A percentile compares a stretch with the other conserved stretches of the same genome.
phyloP scores from a whole-genome alignment of 2,888 invertebrate genomes.

The Platycheirus rosarum region DNA sequence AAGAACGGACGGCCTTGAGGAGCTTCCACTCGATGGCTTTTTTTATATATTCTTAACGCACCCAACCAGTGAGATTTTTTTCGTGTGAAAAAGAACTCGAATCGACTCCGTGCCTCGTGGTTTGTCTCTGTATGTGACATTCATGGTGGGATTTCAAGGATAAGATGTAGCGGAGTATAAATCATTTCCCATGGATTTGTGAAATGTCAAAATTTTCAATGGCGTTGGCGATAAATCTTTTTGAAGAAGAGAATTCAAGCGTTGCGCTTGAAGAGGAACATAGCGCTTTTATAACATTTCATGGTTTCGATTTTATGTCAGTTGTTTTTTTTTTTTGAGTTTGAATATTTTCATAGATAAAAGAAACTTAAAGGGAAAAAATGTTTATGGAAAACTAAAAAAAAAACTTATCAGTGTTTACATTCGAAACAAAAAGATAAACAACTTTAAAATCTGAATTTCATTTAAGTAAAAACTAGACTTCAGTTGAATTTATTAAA shows the following conservation, averaged over 20 bases:
- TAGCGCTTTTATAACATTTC: not conserved
- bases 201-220: conserved; percentile 65
- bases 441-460: not conserved
- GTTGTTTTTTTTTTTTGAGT: not conserved
- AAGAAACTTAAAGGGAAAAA: not conserved
- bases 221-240: conserved; percentile 69
- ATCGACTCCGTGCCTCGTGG: conserved; percentile 7
- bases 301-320: not conserved
- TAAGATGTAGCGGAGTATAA: conserved; percentile 48
- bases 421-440: not conserved
- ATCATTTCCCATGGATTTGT: conserved; percentile 68
- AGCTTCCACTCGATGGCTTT: not conserved
- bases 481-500: conserved; percentile 9
- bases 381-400: too few relatives aligned
- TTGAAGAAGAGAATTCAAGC: conserved; percentile 35
- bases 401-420: too few relatives aligned
- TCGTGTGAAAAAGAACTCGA: conserved; percentile 21
- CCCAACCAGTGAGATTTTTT: conserved; percentile 11
- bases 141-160: conserved; percentile 58
- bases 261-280: conserved; percentile 18
- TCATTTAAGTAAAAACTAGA: not conserved
- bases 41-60: conserved; percentile 13
- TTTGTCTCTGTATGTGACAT: conserved; percentile 29
- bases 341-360: not conserved
- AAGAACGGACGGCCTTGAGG: conserved; percentile 42